Evolutionary conservation across 2,797 vertebrate genomes (phyloP), one percentile per base, ranked within the genome.

Genomic region (Gambusia yucatana): DNA sequence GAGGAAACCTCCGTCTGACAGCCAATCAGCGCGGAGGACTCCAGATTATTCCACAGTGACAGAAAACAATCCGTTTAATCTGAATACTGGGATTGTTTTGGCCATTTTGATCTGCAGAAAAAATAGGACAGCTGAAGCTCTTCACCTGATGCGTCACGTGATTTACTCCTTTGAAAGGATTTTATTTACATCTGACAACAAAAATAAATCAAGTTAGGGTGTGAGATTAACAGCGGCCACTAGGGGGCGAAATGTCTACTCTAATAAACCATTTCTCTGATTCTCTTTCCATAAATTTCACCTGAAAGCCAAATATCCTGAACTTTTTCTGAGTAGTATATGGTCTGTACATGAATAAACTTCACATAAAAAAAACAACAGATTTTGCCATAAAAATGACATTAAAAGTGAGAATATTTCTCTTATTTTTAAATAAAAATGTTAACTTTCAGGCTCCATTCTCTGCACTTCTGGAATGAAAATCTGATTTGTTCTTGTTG

Each of bases 161-260:
- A 36, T 63, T 63, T 36, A 16, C 16, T 20, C 16, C 59, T 63
- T 3, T 16, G 0, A 6, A 52, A 73, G 33, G 48, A n/a, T 13
- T 73, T 17, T 11, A 36, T 22, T 83, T 36, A 20, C 25, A 57
- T 48, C 47, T 20, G 47, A 20, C 17, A 48, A 13, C 47, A 48
- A 48, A 48, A 6, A 22, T 50, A 17, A 7, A 76, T 57, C 3
- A 65, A 41, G 28, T 44, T 6, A 0, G n/a, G 8, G 7, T 6
- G 43, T 46, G 75, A 73, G 48, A 69, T 44, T 33, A 44, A 16
- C 39, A 33, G 25, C 4, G 71, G 52, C 77, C 91, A 85, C 88
- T 87, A 82, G 92, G 88, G 92, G 89, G 88, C 61, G 91, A 90
- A 89, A 90, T 88, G 90, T 59, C 9, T 78, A 74, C 72, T 39